These are phyloP conservation scores for Parapsyche elsis DNA, from an alignment of 1,140 invertebrate species.

Conservation along the genomic window DNA sequence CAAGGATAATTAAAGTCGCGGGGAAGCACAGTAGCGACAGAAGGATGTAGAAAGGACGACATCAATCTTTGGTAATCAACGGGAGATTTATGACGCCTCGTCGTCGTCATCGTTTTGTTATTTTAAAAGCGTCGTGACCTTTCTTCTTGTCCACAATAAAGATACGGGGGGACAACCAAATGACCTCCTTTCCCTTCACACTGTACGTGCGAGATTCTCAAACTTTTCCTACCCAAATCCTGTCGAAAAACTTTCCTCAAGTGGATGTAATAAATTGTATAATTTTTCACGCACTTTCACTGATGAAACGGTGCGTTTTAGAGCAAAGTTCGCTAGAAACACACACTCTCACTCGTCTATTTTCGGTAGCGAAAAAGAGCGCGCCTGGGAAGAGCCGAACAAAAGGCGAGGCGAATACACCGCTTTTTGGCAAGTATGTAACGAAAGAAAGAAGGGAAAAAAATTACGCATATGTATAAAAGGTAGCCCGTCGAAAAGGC, in stretches of 20 bases:
- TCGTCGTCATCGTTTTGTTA: constrained; percentile 47
- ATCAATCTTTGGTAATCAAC: constrained; percentile 50
- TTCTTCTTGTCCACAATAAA: constrained; percentile 14
- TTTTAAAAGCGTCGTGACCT: constrained; percentile 55
- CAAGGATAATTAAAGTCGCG: constrained; percentile 50
- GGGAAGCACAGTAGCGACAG: constrained; percentile 1
- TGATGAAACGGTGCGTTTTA: background rate
- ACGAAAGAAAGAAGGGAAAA: no score
- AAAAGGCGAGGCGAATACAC: background rate
- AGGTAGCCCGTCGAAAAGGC: background rate
- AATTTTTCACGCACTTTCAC: constrained; percentile 23
- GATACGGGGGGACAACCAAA: constrained; percentile 5
- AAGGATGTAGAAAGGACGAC: constrained; percentile 31
- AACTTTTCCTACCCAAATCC: no score
- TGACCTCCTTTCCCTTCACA: constrained; percentile 14
- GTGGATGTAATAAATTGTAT: constrained; percentile 14
- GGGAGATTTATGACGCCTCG: constrained; percentile 45
- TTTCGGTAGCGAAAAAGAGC: constrained; percentile 4
- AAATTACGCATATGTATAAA: background rate
- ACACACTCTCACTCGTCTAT: background rate
- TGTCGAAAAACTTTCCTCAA: constrained; percentile 1
- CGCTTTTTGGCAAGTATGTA: no score
- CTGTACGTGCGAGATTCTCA: background rate
- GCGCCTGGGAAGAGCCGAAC: background rate
- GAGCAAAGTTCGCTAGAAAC: constrained; percentile 2